These are phyloP conservation scores for Oligia latruncula DNA, from an alignment of 2,888 invertebrate species.

Conservation along the genomic window DNA sequence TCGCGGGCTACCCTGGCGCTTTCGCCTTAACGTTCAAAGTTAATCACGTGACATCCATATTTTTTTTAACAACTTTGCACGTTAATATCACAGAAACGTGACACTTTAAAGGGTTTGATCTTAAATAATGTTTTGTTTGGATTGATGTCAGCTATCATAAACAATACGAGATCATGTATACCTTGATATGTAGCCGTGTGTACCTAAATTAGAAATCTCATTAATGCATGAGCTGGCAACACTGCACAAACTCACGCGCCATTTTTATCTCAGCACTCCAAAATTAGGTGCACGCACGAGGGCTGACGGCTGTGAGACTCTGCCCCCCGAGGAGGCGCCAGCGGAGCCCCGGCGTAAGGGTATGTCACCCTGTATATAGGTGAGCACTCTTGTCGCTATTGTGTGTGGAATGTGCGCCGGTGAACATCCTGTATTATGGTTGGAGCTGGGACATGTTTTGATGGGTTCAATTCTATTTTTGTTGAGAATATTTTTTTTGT, in stretches of 20 bases:
- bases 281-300: constrained; percentile 83
- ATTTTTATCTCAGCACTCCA: constrained; percentile 73
- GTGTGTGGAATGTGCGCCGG: constrained; percentile 54
- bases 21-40: too few species aligned
- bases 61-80: too few species aligned
- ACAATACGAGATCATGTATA: too few species aligned
- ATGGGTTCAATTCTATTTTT: not conserved
- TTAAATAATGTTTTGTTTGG: too few species aligned
- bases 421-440: constrained; percentile 31
- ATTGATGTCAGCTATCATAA: too few species aligned
- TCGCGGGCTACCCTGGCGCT: too few species aligned
- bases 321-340: constrained; percentile 68
- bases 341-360: constrained; percentile 80
- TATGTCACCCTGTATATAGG: constrained; percentile 75
- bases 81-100: too few species aligned
- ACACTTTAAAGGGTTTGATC: too few species aligned
- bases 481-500: not conserved
- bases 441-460: constrained; percentile 22
- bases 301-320: constrained; percentile 85
- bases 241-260: constrained; percentile 45
- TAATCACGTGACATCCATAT: too few species aligned
- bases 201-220: not conserved
- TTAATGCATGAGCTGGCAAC: constrained; percentile 32
- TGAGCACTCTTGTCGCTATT: constrained; percentile 67
- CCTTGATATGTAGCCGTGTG: too few species aligned